Base-by-base conservation (phyloP, 2,888 invertebrate genomes). In the Drosophila paracracens region DNA sequence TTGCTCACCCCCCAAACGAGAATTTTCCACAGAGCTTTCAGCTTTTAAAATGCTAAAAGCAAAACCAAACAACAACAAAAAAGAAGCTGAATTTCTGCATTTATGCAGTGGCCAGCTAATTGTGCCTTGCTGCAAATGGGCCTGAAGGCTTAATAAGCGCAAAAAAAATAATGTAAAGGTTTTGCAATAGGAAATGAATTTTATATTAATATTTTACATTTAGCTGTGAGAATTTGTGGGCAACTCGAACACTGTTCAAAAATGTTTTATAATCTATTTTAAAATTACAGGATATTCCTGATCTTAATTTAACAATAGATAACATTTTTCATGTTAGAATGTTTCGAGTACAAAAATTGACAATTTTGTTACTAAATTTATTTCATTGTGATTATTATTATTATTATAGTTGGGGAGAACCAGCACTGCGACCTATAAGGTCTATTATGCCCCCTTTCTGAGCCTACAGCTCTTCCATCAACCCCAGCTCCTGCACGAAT, bases 131-230 rank as follows among this genome's bases (percentile, higher is more conserved):
- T 38, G 10, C 43, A n/a, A 52, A 54, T 16, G 18, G 29, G 25
- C 21, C 21, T 50, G 38, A 7, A 35, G 64, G 48, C 58, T 65
- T 68, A 62, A 43, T 29, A 52, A 83, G 72, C 69, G 66, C 66
- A 81, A 87, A 81, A 67, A 67, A 83, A 52, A 36, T 57, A 33
- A 52, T 46, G 62, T 53, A 68, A 53, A 48, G 31, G 51, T 68
- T 16, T 46, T 48, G 25, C 25, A 8, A 46, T 2, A 8, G 21
- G 25, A 16, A 7, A 8, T 4, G 16, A 16, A 16, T 25, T 46
- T 46, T 1, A 16, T 4, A 25, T 33, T 33, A 11, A 10, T 33
- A 33, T 33, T 33, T 33, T 25, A 2, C 4, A 16, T 2, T 46
- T 25, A 21, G 4, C 13, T n/a, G 46, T 38, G 54, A 27, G 13